Evolutionary conservation across 1,140 invertebrate genomes (phyloP).

Genomic region (Archivesica marissinica): DNA sequence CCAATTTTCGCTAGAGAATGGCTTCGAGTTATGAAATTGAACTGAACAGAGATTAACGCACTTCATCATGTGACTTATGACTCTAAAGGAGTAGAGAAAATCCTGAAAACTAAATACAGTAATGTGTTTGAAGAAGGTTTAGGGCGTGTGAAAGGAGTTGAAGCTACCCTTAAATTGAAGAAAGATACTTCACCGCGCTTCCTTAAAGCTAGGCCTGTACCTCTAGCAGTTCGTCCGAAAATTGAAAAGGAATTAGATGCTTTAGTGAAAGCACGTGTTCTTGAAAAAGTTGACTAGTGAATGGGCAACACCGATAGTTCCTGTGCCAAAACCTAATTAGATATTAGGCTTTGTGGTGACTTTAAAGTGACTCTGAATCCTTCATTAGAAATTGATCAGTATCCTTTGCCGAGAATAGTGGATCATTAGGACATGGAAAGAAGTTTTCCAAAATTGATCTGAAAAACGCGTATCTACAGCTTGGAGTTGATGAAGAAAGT

Average conservation of each 20-base stretch:
- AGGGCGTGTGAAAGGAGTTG: constrained; percentile 36
- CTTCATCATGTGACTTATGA: too few relatives aligned
- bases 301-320: constrained; percentile 85
- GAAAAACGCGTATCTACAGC: constrained; percentile 75
- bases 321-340: constrained; percentile 26
- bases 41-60: too few relatives aligned
- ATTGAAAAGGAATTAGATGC: constrained; percentile 35
- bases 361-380: constrained; percentile 70
- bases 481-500: constrained; percentile 72
- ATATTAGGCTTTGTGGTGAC: constrained; percentile 56
- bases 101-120: background rate
- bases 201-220: constrained; percentile 70
- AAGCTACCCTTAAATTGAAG: constrained; percentile 54
- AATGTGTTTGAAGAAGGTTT: constrained; percentile 33
- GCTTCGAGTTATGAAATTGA: too few relatives aligned
- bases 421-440: constrained; percentile 57
- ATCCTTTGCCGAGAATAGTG: constrained; percentile 46
- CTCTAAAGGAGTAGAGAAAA: too few relatives aligned
- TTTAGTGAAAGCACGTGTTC: background rate
- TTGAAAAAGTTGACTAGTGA: background rate
- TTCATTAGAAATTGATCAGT: constrained; percentile 47
- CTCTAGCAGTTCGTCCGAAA: constrained; percentile 79
- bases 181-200: constrained; percentile 39
- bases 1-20: too few relatives aligned
- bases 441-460: constrained; percentile 75